Conservation (phyloP, 2,113 vertebrate genomes). For the Myocastor coypus region DNA sequence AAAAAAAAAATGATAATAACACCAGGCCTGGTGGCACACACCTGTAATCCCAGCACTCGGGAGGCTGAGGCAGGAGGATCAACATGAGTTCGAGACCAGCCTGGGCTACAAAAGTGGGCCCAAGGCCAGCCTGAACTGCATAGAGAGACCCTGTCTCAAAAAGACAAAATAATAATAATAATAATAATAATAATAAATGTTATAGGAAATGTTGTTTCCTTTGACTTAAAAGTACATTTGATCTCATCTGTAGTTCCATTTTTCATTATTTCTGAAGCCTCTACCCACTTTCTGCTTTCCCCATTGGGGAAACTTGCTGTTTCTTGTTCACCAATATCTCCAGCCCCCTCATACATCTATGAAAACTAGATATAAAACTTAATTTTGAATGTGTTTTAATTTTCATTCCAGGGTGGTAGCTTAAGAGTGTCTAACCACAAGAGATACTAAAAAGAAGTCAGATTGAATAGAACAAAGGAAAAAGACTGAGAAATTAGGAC, state of each 20-base stretch:
- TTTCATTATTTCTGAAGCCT: not conserved
- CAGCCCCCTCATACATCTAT: not conserved
- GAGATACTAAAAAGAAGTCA: not conserved
- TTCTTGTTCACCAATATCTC: not conserved
- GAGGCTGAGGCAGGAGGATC: too few relatives aligned
- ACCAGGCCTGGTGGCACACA: too few relatives aligned
- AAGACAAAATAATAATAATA: too few relatives aligned
- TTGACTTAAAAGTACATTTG: constrained; percentile 11
- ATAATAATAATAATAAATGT: too few relatives aligned
- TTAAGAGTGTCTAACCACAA: not conserved
- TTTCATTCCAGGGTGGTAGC: constrained; percentile 4
- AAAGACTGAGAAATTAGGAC: constrained; percentile 3
- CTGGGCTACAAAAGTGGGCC: too few relatives aligned
- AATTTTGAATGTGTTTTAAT: constrained; percentile 52
- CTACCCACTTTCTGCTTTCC: not conserved
- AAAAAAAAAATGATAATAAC: not conserved
- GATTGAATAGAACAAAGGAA: not conserved
- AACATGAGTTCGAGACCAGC: too few relatives aligned
- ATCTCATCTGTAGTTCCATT: not conserved
- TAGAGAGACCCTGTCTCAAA: too few relatives aligned
- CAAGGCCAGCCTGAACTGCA: too few relatives aligned
- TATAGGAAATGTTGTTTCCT: not conserved
- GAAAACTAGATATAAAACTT: constrained; percentile 30
- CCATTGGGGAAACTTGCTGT: not conserved
- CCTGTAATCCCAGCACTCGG: too few relatives aligned